Percentiles rank a stretch among this genome's conserved stretches.
These are phyloP conservation scores for Lanistes nyassanus DNA, from an alignment of 1,140 invertebrate genomes.

Conservation along the genomic window DNA sequence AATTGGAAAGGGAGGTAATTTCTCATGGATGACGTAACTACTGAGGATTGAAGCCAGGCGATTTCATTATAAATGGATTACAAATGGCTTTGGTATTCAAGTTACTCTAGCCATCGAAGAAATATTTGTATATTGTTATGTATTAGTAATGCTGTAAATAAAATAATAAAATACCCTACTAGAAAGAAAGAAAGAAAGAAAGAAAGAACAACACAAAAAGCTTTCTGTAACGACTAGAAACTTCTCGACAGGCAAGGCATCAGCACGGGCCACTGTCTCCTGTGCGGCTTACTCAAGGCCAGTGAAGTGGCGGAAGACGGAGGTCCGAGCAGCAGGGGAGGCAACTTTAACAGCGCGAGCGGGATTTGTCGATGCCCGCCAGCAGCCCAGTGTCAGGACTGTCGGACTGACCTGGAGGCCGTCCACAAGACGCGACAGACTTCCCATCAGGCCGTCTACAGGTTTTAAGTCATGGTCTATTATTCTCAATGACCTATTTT, in stretches of 20 bases:
- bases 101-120: no score
- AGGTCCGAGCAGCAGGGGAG: neutral
- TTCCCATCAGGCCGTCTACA: neutral
- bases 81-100: no score
- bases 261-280: conserved; percentile 97
- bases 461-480: neutral
- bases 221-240: conserved; percentile 60
- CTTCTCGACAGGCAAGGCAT: conserved; percentile 74
- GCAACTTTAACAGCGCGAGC: no score
- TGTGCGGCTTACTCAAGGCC: conserved; percentile 82
- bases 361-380: neutral
- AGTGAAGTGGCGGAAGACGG: neutral
- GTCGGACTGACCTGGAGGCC: conserved; percentile 9
- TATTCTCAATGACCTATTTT: no score
- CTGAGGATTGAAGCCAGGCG: no score
- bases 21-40: no score
- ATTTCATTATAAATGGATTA: no score
- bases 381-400: conserved; percentile 1
- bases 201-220: neutral
- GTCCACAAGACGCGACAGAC: neutral
- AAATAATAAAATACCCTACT: neutral
- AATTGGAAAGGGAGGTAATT: no score
- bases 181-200: neutral
- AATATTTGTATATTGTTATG: no score
- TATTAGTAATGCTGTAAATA: no score